Base-by-base conservation (phyloP, 2,797 vertebrate species). In the Microtus agrestis region DNA sequence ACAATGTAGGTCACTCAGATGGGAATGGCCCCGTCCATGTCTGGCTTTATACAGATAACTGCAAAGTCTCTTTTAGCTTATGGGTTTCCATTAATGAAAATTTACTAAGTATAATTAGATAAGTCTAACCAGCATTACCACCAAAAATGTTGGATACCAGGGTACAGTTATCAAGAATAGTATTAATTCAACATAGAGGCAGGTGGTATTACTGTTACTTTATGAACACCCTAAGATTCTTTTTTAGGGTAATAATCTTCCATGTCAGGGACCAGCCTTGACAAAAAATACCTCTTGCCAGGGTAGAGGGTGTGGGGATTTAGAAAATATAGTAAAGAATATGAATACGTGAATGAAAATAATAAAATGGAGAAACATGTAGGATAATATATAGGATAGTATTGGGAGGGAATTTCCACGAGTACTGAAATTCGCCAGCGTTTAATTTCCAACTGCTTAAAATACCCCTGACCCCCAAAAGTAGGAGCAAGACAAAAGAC, bases 31-130 rank as follows among this genome's bases (percentile, higher is more conserved):
- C 21, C 6, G 10, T 40, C 34, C 61, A 13, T 29, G 34, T 17
- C 46, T 23, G n/a, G 1, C 40, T 89, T 77, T 89, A 25, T 61
- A 34, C 37, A 61, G 73, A 77, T 63, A 84, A 96, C 94, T 81
- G 92, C 77, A 78, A 92, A 78, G n/a, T 92, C 43, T 78, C 59
- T 94, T 93, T 92, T 91, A 86, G 92, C 31, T 65, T 85, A 79
- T 89, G 31, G 31, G 77, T 96, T 95, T 65, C 19, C 59, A 84
- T 54, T 31, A 85, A 97, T 54, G 56, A 43, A 94, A 73, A 89
- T 90, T 96, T 86, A 78, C 54, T 94, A 67, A 93, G 81, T 81
- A 6, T 67, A 82, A 56, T 65, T 69, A 46, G 21, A 87, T 48
- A 25, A 97, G 12, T 15, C 17, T 71, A 91, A 87, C 80, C 40